Percentiles rank a stretch among this genome's conserved stretches.
phyloP scores from a whole-genome alignment of 2,113 vertebrate genomes.

The Phrynosoma platyrhinos region DNA sequence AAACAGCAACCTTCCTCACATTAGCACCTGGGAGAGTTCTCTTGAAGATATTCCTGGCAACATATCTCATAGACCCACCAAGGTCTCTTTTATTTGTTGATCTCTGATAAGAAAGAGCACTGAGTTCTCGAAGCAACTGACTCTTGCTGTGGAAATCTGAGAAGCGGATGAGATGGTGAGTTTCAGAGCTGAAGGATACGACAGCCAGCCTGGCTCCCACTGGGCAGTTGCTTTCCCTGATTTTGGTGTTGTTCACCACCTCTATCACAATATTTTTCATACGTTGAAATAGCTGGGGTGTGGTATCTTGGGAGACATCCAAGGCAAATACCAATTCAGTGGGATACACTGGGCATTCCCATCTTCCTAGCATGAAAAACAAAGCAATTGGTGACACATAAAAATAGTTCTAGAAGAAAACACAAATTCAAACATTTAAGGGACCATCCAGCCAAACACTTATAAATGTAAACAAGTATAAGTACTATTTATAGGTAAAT shows the following conservation, averaged over 20 bases:
- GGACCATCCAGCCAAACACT: too few species aligned
- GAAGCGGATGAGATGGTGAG: conserved; percentile 61
- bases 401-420: neutral
- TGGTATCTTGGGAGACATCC: conserved; percentile 60
- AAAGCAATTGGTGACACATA: neutral
- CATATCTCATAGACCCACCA: conserved; percentile 65
- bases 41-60: conserved; percentile 73
- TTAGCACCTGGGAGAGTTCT: conserved; percentile 49
- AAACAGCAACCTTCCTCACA: conserved; percentile 59
- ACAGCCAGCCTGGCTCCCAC: conserved; percentile 58
- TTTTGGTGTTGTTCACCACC: conserved; percentile 24
- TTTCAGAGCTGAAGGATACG: conserved; percentile 49
- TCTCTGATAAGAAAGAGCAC: conserved; percentile 47
- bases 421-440: too few species aligned
- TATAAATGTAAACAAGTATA: too few species aligned
- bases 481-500: too few species aligned
- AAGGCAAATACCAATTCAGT: conserved; percentile 66
- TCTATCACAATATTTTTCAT: conserved; percentile 59
- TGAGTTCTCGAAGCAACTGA: conserved; percentile 46
- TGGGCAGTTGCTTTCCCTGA: conserved; percentile 63
- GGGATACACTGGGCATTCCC: conserved; percentile 60
- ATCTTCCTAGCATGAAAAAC: conserved; percentile 45
- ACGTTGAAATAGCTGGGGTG: conserved; percentile 46
- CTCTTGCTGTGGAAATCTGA: conserved; percentile 54
- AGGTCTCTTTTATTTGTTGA: conserved; percentile 38